phyloP scores from a whole-genome alignment of 2,113 vertebrate genomes.

The Tetrao urogallus region DNA sequence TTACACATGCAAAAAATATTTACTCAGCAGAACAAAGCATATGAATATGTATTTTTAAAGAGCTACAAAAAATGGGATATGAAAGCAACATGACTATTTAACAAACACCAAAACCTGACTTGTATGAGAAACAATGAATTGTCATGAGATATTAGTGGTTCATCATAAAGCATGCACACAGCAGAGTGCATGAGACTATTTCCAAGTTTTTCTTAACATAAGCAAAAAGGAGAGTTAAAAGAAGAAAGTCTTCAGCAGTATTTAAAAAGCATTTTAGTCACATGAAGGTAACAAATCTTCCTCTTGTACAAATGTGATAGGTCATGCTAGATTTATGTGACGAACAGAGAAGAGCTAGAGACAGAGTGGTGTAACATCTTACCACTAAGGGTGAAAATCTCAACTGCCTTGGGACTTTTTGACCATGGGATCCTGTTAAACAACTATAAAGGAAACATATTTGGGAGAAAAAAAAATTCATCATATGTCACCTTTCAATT shows the following conservation, averaged over 20 bases:
- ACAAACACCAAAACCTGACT: background rate
- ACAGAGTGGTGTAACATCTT: background rate
- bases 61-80: background rate
- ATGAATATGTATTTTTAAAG: background rate
- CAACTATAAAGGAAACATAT: conserved; percentile 48
- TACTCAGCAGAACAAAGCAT: background rate
- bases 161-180: background rate
- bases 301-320: background rate
- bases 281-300: background rate
- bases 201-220: background rate
- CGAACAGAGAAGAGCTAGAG: conserved; percentile 7
- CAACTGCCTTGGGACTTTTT: conserved; percentile 29
- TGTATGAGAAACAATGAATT: background rate
- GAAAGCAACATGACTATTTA: background rate
- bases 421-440: conserved; percentile 24
- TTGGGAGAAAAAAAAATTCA: background rate
- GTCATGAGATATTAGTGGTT: background rate
- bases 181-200: background rate
- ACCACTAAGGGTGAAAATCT: conserved; percentile 44
- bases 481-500: background rate
- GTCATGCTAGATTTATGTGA: conserved; percentile 33
- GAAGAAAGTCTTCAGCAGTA: background rate
- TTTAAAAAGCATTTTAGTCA: conserved; percentile 29
- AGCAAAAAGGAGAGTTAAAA: background rate
- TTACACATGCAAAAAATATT: background rate